Evolutionary conservation across 2,888 invertebrate species (phyloP).

Genomic region (Cryptophagus acutangulus): DNA sequence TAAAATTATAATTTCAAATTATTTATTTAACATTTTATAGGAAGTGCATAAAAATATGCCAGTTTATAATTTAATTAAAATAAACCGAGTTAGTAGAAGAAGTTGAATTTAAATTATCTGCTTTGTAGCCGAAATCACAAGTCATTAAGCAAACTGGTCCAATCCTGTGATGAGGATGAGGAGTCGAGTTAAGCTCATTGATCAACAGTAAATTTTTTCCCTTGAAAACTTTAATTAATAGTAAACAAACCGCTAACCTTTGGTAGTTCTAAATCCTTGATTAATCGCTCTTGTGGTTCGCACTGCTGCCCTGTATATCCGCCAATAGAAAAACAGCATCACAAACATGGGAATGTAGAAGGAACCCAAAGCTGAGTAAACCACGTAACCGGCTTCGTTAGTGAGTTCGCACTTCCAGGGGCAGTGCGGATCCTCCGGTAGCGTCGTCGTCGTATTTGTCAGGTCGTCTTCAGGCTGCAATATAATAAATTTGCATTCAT

Average conservation of each 20-base stretch:
- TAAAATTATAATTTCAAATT: no score
- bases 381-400: slow-evolving; percentile 91
- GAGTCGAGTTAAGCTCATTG: no score
- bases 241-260: slow-evolving; percentile 49
- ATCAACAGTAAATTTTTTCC: no score
- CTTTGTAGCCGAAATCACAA: no score
- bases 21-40: no score
- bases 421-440: slow-evolving; percentile 56
- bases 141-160: no score
- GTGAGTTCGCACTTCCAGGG: slow-evolving; percentile 88
- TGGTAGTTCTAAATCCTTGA: slow-evolving; percentile 84
- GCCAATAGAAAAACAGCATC: slow-evolving; percentile 97
- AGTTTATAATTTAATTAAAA: no score
- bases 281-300: slow-evolving; percentile 89
- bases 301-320: slow-evolving; percentile 91
- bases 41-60: no score
- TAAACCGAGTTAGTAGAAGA: no score
- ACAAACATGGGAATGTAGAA: slow-evolving; percentile 98
- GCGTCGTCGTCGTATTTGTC: slow-evolving; percentile 36
- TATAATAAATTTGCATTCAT: slow-evolving; percentile 21
- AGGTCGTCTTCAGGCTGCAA: slow-evolving; percentile 35
- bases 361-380: slow-evolving; percentile 95
- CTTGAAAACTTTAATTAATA: no score
- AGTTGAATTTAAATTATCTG: no score
- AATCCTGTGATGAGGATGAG: no score